Evolutionary conservation across 1,140 invertebrate species (phyloP), one percentile per base, ranked within the genome.

Genomic region (Meloidogyne exigua): DNA sequence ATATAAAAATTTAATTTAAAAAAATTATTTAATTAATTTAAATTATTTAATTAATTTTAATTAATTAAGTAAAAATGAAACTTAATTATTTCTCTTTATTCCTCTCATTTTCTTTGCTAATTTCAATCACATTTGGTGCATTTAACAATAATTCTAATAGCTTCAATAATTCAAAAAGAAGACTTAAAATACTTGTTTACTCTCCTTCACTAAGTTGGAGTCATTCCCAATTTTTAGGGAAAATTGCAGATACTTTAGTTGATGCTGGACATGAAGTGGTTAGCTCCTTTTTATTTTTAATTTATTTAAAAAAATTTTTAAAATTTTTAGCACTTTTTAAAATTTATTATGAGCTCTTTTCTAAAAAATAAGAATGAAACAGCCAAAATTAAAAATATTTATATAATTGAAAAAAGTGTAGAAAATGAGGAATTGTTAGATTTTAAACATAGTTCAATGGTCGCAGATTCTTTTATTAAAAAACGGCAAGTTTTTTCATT

Each of bases 201-300:
- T 49, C 39, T 1, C 83, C 80, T 15, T 26, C 72, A 5, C 2
- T 81, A 12, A 79, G 76, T 18, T 84, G 44, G 32, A 70, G 65
- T 39, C 80, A 81, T 28, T 25, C 82, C 21, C 72, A 84, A 39
- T 80, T 80, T 21, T 39, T 64, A 21, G 83, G 80, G 23, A 66
- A 15, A 74, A n/a, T 81, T 12, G 80, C 80, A 2, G 82, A 84
- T 49, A 23, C 68, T 15, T 36, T 81, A n/a, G 64, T 80, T 9
- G 80, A 84, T n/a, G 82, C 76, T 21, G 80, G 80, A 63, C 82
- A 81, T 76, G 82, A 84, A 77, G 80, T 84, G 69, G 80, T 81
- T 39, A 25, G 71, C n/a, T n/a, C n/a, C n/a, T n/a, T n/a, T n/a
- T n/a, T n/a, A n/a, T n/a, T n/a, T n/a, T n/a, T n/a, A n/a, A 15